These are phyloP conservation scores for Tachyglossus aculeatus DNA, from an alignment of 2,797 vertebrate genomes.

Conservation along the genomic window DNA sequence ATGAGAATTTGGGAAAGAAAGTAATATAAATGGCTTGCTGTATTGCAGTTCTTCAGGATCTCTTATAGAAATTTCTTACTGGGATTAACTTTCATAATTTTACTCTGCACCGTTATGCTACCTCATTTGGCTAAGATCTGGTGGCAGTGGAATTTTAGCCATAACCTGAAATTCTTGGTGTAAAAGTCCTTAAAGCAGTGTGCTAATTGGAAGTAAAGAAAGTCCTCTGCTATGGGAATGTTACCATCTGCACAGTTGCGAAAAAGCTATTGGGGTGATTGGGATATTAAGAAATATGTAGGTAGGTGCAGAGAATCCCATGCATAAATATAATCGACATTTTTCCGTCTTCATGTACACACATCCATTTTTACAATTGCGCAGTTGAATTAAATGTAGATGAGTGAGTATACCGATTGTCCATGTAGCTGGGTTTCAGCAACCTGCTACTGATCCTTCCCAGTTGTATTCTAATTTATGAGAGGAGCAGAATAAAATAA, in stretches of 20 bases:
- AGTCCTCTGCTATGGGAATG: not conserved
- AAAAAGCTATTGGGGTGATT: slow-evolving; percentile 1
- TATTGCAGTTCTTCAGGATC: no score
- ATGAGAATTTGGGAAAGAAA: no score
- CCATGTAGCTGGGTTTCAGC: not conserved
- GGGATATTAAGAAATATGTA: not conserved
- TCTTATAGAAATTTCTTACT: no score
- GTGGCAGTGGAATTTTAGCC: slow-evolving; percentile 5
- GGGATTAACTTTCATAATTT: no score
- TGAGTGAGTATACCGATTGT: no score
- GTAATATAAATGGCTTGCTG: no score
- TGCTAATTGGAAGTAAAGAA: not conserved
- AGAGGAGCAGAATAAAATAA: not conserved
- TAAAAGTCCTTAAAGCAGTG: slow-evolving; percentile 18
- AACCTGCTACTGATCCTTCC: not conserved
- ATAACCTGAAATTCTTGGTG: slow-evolving; percentile 1
- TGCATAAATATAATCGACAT: slow-evolving; percentile 10
- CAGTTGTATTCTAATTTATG: slow-evolving; percentile 25
- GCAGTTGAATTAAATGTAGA: no score
- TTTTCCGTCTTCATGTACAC: slow-evolving; percentile 1
- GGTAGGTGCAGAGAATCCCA: slow-evolving; percentile 6
- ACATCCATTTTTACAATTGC: slow-evolving; percentile 21
- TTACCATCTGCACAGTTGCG: slow-evolving; percentile 38
- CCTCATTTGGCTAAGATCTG: no score
- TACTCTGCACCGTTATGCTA: no score